A percentile compares a stretch with the other conserved stretches of the same genome.
Conservation (phyloP, 2,888 invertebrate species). For the Orchestes rusci region DNA sequence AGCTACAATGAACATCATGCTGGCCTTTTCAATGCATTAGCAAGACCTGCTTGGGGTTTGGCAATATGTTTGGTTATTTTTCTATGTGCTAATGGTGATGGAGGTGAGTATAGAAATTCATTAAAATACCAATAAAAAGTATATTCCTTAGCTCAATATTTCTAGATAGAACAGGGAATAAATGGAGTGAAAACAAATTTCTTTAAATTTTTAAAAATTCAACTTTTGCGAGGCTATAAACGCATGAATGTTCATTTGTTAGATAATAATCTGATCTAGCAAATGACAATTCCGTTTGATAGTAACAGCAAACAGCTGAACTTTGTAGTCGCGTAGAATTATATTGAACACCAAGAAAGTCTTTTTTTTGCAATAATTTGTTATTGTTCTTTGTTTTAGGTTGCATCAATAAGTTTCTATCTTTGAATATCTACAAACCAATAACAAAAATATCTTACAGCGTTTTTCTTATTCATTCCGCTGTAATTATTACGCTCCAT, state of each 20-base stretch:
- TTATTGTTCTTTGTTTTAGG: too few relatives aligned
- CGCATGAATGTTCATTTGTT: too few relatives aligned
- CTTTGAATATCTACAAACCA: constrained; percentile 43
- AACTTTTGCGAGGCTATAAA: too few relatives aligned
- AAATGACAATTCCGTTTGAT: too few relatives aligned
- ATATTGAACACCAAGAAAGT: too few relatives aligned
- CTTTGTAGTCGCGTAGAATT: too few relatives aligned
- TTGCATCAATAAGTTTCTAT: constrained; percentile 47
- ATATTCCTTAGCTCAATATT: constrained; percentile 26
- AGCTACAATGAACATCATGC: constrained; percentile 20
- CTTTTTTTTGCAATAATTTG: too few relatives aligned
- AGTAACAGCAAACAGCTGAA: too few relatives aligned
- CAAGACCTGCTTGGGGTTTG: constrained; percentile 43
- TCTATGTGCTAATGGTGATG: constrained; percentile 44
- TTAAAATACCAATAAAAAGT: constrained; percentile 1
- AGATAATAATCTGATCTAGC: too few relatives aligned
- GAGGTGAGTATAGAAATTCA: constrained; percentile 37
- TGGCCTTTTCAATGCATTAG: constrained; percentile 34
- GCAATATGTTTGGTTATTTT: constrained; percentile 44
- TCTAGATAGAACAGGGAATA: too few relatives aligned
- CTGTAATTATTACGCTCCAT: constrained; percentile 30
- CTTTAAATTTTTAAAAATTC: too few relatives aligned
- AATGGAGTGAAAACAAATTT: too few relatives aligned
- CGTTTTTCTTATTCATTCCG: constrained; percentile 44
- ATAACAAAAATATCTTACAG: constrained; percentile 46